These are phyloP conservation scores for Eufriesea mexicana DNA, from an alignment of 1,140 invertebrate species.

Conservation along the genomic window DNA sequence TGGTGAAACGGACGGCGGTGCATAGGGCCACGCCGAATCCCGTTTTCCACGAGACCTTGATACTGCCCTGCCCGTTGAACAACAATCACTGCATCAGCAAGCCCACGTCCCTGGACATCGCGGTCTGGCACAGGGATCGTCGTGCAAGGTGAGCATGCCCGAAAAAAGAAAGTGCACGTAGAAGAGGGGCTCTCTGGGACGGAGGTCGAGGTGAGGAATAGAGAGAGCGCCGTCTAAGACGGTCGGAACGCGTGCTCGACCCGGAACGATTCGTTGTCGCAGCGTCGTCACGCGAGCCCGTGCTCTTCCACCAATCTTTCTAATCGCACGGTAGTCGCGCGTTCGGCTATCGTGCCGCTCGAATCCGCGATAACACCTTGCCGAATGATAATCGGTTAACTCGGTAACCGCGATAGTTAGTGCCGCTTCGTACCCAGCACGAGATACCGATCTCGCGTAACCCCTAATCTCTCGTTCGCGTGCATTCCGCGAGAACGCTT, in stretches of 20 bases:
- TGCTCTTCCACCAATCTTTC: no score
- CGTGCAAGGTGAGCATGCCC: slow-evolving; percentile 78
- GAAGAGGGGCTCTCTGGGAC: background rate
- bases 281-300: background rate
- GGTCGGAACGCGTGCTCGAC: no score
- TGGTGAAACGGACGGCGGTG: slow-evolving; percentile 80
- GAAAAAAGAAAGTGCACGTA: background rate
- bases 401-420: background rate
- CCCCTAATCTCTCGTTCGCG: background rate
- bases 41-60: slow-evolving; percentile 79
- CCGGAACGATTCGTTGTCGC: background rate
- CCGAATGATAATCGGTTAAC: slow-evolving; percentile 11
- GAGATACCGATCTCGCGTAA: slow-evolving; percentile 31
- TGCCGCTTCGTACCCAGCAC: slow-evolving; percentile 23
- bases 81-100: slow-evolving; percentile 74
- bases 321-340: no score
- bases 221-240: no score
- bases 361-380: background rate
- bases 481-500: background rate
- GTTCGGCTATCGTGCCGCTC: background rate
- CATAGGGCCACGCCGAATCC: slow-evolving; percentile 81
- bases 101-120: slow-evolving; percentile 79
- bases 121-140: slow-evolving; percentile 82
- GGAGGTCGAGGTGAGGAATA: no score
- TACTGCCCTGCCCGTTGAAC: slow-evolving; percentile 76